These are phyloP conservation scores for Ichneumoninae sp. DNA, from an alignment of 2,888 invertebrate genomes.

Conservation along the genomic window DNA sequence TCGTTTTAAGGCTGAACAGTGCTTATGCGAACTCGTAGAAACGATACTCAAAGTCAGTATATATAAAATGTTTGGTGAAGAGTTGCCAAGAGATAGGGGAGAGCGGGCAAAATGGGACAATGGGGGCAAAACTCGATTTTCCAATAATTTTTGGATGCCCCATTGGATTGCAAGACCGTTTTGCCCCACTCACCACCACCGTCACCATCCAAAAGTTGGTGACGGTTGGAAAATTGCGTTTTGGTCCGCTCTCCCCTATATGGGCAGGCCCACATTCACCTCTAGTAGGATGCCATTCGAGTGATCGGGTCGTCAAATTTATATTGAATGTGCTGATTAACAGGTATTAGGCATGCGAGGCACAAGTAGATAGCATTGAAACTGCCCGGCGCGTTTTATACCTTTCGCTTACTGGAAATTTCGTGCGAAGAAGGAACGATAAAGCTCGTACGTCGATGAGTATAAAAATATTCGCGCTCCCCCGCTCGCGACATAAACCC, in stretches of 20 bases:
- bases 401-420: not conserved
- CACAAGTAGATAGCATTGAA: not conserved
- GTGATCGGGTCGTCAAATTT: not conserved
- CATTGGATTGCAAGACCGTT: too few species aligned
- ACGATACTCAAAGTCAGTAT: too few species aligned
- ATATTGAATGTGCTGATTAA: not conserved
- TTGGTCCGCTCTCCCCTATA: too few species aligned
- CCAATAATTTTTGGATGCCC: too few species aligned
- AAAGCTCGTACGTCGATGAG: not conserved
- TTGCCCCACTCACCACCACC: too few species aligned
- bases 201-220: too few species aligned
- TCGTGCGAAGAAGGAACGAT: not conserved
- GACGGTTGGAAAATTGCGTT: too few species aligned
- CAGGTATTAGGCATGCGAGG: not conserved
- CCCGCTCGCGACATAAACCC: slow-evolving; percentile 8
- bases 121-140: too few species aligned
- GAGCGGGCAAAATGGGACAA: too few species aligned
- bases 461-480: not conserved
- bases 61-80: too few species aligned
- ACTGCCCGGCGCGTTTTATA: not conserved
- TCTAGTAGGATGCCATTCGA: too few species aligned
- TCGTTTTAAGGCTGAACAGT: not conserved
- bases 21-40: not conserved
- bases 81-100: not conserved
- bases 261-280: too few species aligned